Evolutionary conservation across 1,140 invertebrate genomes (phyloP).

Genomic region (Heliconius eleuchia): DNA sequence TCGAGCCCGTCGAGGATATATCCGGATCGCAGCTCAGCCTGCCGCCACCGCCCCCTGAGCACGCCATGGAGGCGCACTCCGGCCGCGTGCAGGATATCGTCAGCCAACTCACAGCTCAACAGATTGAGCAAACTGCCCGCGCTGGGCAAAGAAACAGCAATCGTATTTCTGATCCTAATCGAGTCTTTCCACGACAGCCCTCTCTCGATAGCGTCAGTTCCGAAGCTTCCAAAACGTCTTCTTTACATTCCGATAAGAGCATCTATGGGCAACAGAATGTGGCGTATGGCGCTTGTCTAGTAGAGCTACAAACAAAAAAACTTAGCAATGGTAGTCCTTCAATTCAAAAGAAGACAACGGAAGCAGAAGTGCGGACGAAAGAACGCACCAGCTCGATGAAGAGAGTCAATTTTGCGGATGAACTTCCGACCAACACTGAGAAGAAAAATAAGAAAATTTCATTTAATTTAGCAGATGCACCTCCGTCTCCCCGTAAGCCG

Average conservation of each 20-base stretch:
- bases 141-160: constrained; percentile 49
- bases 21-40: constrained; percentile 86
- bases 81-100: constrained; percentile 70
- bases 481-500: constrained; percentile 78
- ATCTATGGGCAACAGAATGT: constrained; percentile 59
- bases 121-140: constrained; percentile 61
- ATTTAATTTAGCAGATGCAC: constrained; percentile 64
- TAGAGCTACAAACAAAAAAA: constrained; percentile 68
- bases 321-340: constrained; percentile 62
- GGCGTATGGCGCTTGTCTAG: constrained; percentile 67
- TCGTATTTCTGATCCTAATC: constrained; percentile 43
- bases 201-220: constrained; percentile 70
- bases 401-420: constrained; percentile 71
- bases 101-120: constrained; percentile 63
- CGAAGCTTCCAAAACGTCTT: constrained; percentile 58
- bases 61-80: constrained; percentile 55
- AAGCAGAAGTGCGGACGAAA: constrained; percentile 44
- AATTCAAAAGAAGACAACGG: constrained; percentile 57
- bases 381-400: constrained; percentile 67
- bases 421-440: constrained; percentile 55
- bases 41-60: constrained; percentile 84
- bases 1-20: constrained; percentile 83
- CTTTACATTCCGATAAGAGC: constrained; percentile 67
- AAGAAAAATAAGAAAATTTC: constrained; percentile 70
- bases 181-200: constrained; percentile 63